Base-by-base conservation (phyloP, 1,140 invertebrate species). In the Dinoponera quadriceps region DNA sequence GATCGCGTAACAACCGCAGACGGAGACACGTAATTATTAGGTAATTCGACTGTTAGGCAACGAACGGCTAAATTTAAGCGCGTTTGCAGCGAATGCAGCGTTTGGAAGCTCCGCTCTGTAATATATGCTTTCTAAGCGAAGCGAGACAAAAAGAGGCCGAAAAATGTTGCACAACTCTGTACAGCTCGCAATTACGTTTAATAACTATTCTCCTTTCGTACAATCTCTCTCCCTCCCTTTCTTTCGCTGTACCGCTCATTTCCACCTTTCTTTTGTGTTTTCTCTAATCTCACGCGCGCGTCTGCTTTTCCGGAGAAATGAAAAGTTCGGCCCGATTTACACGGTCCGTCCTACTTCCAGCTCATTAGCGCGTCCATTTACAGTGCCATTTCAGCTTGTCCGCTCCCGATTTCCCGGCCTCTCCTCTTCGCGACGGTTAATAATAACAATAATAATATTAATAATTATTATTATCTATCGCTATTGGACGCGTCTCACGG, bases 301-400 rank as follows among this genome's bases (percentile, higher is more conserved):
- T 44, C 62, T 29, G 25, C 38, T 80, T 71, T 80, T 80, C 75
- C 75, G 75, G 75, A 80, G 51, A 80, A 71, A 80, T 80, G 51
- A 80, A 80, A 55, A 80, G 65, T 80, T 51, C 25, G 18, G 27
- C 51, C 49, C 49, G 3, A 57, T 18, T 55, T 14, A 25, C 22
- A 3, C 29, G 29, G n/a, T 22, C 66, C 33, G 73, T 48, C 25
- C 75, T 71, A 80, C 51, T 80, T 80, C 3, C 51, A 69, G 49
- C n/a, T 65, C 73, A 54, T 78, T 44, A 69, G 22, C 13, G 33
- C 9, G 14, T 71, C 38, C 9, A 27, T 71, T 20, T 80, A 59
- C 51, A 80, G 55, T 22, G 54, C 4, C 69, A 71, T 80, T 80
- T 80, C 75, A 65, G 63, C 60, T 20, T n/a, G 54, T 5, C 0